Evolutionary conservation across 2,888 invertebrate species (phyloP), one percentile per base, ranked within the genome.

Genomic region (Venusia cambrica): DNA sequence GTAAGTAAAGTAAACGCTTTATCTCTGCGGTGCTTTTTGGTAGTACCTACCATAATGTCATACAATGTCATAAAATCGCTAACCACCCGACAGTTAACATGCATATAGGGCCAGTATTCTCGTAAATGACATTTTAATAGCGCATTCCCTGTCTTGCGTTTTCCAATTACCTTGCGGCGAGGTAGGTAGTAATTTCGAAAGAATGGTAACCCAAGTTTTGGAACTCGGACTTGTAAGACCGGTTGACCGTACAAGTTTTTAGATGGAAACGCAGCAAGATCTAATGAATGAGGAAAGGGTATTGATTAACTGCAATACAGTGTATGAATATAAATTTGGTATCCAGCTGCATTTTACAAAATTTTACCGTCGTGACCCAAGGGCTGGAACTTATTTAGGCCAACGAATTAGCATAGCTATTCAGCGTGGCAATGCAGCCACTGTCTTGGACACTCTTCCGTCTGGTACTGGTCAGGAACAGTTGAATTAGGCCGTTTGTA

Each of bases 111-210:
- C 42, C 29, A 40, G 38, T 38, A 38, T 28, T 28, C 33, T 33
- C 28, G 42, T 48, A 50, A 52, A 48, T 48, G 48, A 48, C 48
- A 52, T 50, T 52, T 52, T 52, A 52, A 50, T 50, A 45, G 45
- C 41, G 44, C 45, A 48, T 48, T 48, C 49, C 41, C 51, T 50
- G 47, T 43, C 50, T 48, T 41, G 45, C 48, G 45, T 45, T 48
- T 45, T 40, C 48, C 51, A 51, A 51, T 48, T 48, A 51, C 35
- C 38, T 16, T 32, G 17, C 32, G 33, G 48, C 42, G 35, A 37
- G 33, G 34, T 24, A 37, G 33, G 34, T 24, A 25, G 38, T 44
- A 39, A 45, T 46, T 48, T 48, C 48, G 39, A 41, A 46, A 48
- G 48, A 48, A 51, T 48, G 39, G 41, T 34, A 48, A 44, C 45